Evolutionary conservation across 2,113 vertebrate species (phyloP), one percentile per base, ranked within the genome.

Genomic region (Percopsis transmontana): DNA sequence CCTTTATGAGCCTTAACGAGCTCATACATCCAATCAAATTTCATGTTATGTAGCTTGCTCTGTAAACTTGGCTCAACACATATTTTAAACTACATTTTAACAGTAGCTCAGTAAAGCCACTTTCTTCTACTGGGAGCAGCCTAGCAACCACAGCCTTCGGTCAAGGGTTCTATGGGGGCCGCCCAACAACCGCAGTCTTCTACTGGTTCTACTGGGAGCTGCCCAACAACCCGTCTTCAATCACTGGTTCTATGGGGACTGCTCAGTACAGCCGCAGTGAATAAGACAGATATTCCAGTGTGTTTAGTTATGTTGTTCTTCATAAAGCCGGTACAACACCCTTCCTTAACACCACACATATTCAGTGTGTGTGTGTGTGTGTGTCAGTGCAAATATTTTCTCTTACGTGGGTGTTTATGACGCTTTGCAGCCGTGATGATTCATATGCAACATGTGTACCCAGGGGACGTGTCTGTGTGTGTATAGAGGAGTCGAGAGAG

Each of bases 381-480:
- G 51, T 20, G 48, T 1, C 14, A 13, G 61, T 21, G 38, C 5
- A 52, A 52, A 53, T 59, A 50, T 72, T 51, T 72, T 27, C 61
- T 63, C 65, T 61, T 23, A 45, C 2, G 60, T 64, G 66, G 48
- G 65, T 27, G 59, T 23, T 1, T 27, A 51, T 38, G 51, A 62
- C 9, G 18, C 27, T 64, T 53, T 66, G 45, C 66, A 66, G 61
- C 42, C 16, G 14, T n/a, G 2, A 20, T 62, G 62, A 70, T 66
- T 75, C 72, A 64, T 54, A 2, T 45, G 5, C 40, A 68, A 24
- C 38, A 38, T 42, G 15, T 63, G 59, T 47, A 53, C 55, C 53
- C 16, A 18, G n/a, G 15, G 55, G 55, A 57, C 15, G 53, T 55
- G 14, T 38, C 15, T 56, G 53, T 38, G 16, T 57, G 18, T 15